Evolutionary conservation across 2,888 invertebrate genomes (phyloP), one percentile per base, ranked within the genome.

Genomic region (Morpho achilles): DNA sequence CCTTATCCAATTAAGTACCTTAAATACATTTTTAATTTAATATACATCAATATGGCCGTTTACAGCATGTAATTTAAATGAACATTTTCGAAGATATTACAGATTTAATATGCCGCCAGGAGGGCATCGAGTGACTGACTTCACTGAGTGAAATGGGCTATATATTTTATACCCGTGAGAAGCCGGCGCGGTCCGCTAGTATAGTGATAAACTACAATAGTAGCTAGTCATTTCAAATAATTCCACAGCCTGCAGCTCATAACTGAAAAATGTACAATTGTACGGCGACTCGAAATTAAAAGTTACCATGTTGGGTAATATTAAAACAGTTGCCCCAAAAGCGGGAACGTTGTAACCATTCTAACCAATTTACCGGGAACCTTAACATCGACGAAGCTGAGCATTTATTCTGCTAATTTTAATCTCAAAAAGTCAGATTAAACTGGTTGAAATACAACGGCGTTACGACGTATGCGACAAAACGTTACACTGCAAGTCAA

Each of bases 231-330:
- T 46, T 46, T 45, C 41, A n/a, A 53, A 40, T 52, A 46, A 53
- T 41, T 52, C 7, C 53, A 46, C 49, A 53, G 48, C 48, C 45
- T 46, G 59, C 50, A 16, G 32, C 32, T 53, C 53, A 50, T 49
- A 59, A 53, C 56, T 56, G 52, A 48, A 56, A 61, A 54, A 32
- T 43, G 46, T 52, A 50, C 58, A 61, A 54, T 53, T 51, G 59
- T 57, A 50, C 54, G 51, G 43, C 56, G 50, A 46, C 60, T 57
- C 44, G 58, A 62, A 57, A 61, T 54, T 56, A 63, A 63, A 63
- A 58, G 45, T 60, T 60, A 39, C 48, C 23, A 60, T 57, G 61
- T 61, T 53, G 61, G 53, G 56, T 56, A 56, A 63, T 63, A 63
- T 61, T 63, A 59, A 61, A 61, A 62, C 54, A 57, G 57, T 62